Conservation (phyloP, 2,797 vertebrate species). For the Diglossa cyanea region DNA sequence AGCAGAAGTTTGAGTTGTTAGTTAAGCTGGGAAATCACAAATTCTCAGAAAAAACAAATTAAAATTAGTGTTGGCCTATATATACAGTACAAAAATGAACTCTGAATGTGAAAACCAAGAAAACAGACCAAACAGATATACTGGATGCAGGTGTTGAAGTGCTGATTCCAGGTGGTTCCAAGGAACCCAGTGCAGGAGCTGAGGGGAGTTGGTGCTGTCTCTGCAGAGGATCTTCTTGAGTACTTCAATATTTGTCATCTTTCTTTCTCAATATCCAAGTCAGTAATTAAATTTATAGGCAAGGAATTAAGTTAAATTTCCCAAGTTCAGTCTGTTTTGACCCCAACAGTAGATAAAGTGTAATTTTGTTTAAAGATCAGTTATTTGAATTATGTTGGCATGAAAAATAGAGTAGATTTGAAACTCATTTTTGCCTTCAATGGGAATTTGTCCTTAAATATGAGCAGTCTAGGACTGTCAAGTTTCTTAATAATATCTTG, state of each 20-base stretch:
- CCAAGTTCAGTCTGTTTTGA: neutral
- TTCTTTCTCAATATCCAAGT: neutral
- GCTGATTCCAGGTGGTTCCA: neutral
- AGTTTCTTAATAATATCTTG: neutral
- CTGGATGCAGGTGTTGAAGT: neutral
- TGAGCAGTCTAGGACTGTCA: neutral
- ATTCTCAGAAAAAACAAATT: neutral
- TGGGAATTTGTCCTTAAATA: neutral
- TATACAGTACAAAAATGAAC: neutral
- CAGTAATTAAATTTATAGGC: neutral
- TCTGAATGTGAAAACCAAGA: neutral
- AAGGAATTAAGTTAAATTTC: neutral
- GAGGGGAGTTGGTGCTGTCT: neutral
- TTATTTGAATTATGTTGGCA: neutral
- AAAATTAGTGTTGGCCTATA: neutral
- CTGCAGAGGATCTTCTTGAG: neutral
- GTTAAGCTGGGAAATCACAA: neutral
- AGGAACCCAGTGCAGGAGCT: fast-evolving
- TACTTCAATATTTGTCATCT: neutral
- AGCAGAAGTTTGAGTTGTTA: neutral
- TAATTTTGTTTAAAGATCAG: neutral
- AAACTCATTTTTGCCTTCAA: neutral
- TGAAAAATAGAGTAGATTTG: neutral
- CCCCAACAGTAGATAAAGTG: neutral
- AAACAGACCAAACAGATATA: neutral